A percentile compares a stretch with the other conserved stretches of the same genome.
These are phyloP conservation scores for Psylliodes chrysocephalus DNA, from an alignment of 2,888 invertebrate genomes.

Conservation along the genomic window DNA sequence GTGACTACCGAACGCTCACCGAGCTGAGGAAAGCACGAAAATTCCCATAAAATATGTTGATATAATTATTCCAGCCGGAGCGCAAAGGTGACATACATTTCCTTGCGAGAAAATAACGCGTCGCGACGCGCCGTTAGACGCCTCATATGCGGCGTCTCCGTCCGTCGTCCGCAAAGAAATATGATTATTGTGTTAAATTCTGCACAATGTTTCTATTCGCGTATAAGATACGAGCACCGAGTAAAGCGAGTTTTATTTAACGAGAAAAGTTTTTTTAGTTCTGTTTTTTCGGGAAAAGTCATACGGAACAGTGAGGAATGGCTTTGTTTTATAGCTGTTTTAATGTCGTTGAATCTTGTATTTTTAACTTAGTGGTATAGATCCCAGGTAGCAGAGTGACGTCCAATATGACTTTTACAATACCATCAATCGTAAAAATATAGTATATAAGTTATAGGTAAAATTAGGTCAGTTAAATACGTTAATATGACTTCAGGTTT, in stretches of 20 bases:
- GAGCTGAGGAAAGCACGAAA: slow-evolving; percentile 9
- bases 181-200: slow-evolving; percentile 29
- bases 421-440: too few species aligned
- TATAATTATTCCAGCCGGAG: slow-evolving; percentile 22
- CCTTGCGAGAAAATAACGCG: slow-evolving; percentile 19
- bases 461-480: too few species aligned
- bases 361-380: too few species aligned
- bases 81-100: slow-evolving; percentile 21
- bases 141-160: slow-evolving; percentile 14
- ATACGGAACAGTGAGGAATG: background rate
- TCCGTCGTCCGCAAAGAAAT: slow-evolving; percentile 19
- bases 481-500: too few species aligned
- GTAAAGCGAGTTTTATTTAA: slow-evolving; percentile 17
- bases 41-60: slow-evolving; percentile 24
- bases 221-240: background rate
- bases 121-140: background rate
- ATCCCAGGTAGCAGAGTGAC: too few species aligned
- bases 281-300: background rate
- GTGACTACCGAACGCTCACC: slow-evolving; percentile 14
- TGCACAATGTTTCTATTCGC: background rate
- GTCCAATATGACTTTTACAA: too few species aligned
- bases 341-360: too few species aligned
- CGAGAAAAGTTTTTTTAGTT: slow-evolving; percentile 21
- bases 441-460: too few species aligned
- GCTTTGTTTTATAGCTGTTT: background rate